These are phyloP conservation scores for Montipora foliosa DNA, from an alignment of 64 coral and sea anemone genomes.

Conservation along the genomic window DNA sequence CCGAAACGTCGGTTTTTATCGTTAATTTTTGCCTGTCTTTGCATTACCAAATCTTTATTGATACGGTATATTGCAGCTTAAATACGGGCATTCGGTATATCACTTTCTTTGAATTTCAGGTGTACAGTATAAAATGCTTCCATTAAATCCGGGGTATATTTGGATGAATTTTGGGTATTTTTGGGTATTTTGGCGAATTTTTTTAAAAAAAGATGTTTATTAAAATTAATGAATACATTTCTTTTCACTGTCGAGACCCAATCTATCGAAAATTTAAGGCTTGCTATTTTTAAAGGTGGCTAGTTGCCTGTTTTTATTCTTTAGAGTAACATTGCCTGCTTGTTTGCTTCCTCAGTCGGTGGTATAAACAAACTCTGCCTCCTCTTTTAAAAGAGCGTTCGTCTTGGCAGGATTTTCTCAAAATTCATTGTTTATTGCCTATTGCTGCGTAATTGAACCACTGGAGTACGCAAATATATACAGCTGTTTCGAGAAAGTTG, in stretches of 20 bases:
- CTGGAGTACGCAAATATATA: neutral
- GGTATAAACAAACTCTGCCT: neutral
- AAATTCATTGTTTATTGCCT: neutral
- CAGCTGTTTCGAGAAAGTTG: no score
- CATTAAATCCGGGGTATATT: no score
- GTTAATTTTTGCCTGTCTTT: no score
- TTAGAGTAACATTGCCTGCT: neutral
- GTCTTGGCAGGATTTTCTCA: neutral
- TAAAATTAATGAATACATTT: neutral
- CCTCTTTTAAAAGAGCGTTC: neutral
- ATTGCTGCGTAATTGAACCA: neutral
- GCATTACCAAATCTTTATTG: no score
- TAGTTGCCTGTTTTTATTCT: neutral
- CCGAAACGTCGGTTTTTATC: no score
- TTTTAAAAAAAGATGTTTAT: no score
- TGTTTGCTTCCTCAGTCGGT: neutral
- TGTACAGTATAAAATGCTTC: no score
- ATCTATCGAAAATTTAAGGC: neutral
- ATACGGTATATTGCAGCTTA: no score
- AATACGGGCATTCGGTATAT: no score
- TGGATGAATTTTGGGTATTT: no score
- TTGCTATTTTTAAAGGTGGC: neutral
- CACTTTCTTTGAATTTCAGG: no score
- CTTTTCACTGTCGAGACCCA: neutral
- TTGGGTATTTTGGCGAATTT: no score